Evolutionary conservation across 2,888 invertebrate genomes (phyloP).

Genomic region (Eremobia ochroleuca): DNA sequence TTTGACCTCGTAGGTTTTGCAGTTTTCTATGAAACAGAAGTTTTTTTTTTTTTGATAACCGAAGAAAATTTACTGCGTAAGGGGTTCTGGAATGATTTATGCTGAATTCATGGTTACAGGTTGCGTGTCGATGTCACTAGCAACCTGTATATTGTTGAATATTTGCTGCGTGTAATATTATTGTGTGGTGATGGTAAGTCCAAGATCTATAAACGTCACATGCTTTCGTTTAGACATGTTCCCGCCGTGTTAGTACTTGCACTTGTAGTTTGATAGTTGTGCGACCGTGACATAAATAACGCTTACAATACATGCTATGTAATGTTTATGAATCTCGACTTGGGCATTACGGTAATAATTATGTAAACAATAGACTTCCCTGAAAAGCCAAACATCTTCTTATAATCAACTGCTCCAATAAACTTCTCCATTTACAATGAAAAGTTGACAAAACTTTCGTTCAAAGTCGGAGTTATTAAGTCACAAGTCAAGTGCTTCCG

Average conservation of each 20-base stretch:
- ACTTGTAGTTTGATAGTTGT: background rate
- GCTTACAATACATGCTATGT: background rate
- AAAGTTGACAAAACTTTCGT: conserved; percentile 23
- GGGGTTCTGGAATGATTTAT: no score
- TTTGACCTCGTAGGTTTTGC: no score
- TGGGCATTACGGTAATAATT: no score
- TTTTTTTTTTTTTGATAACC: background rate
- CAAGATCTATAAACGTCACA: background rate
- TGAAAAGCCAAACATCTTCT: conserved; percentile 18
- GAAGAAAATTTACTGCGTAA: background rate
- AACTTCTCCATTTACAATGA: conserved; percentile 36
- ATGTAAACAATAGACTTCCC: background rate
- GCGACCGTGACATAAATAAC: background rate
- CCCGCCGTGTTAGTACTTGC: background rate
- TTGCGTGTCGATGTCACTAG: background rate
- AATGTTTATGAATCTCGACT: background rate
- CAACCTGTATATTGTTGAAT: background rate
- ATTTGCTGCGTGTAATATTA: background rate
- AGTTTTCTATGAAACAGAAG: no score
- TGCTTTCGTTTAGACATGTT: background rate
- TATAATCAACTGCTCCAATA: conserved; percentile 22
- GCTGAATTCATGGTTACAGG: background rate
- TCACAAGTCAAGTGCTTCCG: conserved; percentile 33
- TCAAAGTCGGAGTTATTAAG: conserved; percentile 31
- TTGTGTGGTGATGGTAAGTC: background rate